A percentile compares a stretch with the other conserved stretches of the same genome.
Evolutionary conservation across 2,113 vertebrate genomes (phyloP).

Genomic region (Neomonachus schauinslandi): DNA sequence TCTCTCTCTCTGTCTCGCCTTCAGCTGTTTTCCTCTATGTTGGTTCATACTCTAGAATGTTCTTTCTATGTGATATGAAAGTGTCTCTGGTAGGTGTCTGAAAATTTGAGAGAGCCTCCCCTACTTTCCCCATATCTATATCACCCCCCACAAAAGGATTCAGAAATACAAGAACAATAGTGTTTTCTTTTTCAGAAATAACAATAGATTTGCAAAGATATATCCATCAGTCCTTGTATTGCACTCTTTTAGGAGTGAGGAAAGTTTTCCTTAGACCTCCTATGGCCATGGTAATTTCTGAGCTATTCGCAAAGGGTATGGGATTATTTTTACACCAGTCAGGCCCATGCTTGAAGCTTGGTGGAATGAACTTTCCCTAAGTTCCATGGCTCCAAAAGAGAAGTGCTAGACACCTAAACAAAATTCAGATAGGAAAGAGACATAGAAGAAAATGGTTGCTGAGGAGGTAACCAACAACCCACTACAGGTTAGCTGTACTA

Average conservation of each 20-base stretch:
- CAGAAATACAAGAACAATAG: background rate
- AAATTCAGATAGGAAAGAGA: background rate
- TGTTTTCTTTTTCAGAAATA: conserved; percentile 31
- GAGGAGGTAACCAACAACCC: background rate
- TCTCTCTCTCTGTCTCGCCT: background rate
- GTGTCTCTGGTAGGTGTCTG: background rate
- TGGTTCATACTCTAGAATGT: background rate
- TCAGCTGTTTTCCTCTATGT: background rate
- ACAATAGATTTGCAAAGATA: background rate
- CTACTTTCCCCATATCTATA: background rate
- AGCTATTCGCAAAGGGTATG: background rate
- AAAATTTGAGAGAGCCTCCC: background rate
- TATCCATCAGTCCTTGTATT: background rate
- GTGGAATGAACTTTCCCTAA: background rate
- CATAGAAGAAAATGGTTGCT: background rate
- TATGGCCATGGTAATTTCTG: background rate
- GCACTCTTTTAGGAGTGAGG: background rate
- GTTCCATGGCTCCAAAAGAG: background rate
- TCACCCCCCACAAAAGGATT: background rate
- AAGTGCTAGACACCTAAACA: background rate
- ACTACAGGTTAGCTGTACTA: background rate
- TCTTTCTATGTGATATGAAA: background rate
- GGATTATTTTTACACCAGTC: background rate
- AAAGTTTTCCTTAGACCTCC: background rate
- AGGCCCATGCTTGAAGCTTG: background rate